phyloP scores from a whole-genome alignment of 2,797 vertebrate genomes.

The Myripristis jacobus region DNA sequence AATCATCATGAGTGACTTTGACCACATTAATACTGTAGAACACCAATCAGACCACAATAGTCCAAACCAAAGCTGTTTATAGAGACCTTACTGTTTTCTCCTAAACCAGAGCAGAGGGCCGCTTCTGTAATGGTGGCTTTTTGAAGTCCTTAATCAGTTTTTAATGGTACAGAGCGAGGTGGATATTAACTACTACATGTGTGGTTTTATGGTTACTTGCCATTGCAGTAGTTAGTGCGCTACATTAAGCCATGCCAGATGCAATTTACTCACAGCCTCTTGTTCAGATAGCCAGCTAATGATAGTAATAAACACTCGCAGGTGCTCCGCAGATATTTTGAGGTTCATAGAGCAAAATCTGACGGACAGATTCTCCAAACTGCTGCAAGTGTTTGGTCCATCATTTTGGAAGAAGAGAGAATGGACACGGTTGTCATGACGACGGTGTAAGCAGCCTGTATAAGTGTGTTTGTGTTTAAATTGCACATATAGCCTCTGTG shows the following conservation, averaged over 20 bases:
- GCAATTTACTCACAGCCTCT: conserved; percentile 56
- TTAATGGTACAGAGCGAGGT: conserved; percentile 72
- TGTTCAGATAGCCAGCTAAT: conserved; percentile 69
- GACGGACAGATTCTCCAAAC: conserved; percentile 32
- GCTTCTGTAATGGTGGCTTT: conserved; percentile 69
- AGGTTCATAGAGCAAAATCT: conserved; percentile 35
- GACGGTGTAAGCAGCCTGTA: background rate
- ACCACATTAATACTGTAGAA: conserved; percentile 70
- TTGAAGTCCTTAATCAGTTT: conserved; percentile 82
- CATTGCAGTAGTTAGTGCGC: conserved; percentile 74
- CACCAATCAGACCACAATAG: conserved; percentile 69
- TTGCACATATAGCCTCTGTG: conserved; percentile 28
- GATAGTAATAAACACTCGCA: conserved; percentile 72
- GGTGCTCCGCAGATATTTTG: conserved; percentile 67
- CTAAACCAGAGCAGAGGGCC: conserved; percentile 67
- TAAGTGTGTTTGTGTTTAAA: conserved; percentile 24
- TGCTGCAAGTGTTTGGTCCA: conserved; percentile 22
- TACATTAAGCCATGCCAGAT: conserved; percentile 76
- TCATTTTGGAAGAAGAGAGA: conserved; percentile 10
- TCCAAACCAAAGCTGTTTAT: conserved; percentile 72
- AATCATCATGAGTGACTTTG: conserved; percentile 53
- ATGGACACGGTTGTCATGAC: background rate
- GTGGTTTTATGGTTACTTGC: conserved; percentile 82
- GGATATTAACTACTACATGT: conserved; percentile 78
- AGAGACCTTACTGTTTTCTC: conserved; percentile 69